Evolutionary conservation across 2,113 vertebrate species (phyloP), one percentile per base, ranked within the genome.

Genomic region (Crocuta crocuta): DNA sequence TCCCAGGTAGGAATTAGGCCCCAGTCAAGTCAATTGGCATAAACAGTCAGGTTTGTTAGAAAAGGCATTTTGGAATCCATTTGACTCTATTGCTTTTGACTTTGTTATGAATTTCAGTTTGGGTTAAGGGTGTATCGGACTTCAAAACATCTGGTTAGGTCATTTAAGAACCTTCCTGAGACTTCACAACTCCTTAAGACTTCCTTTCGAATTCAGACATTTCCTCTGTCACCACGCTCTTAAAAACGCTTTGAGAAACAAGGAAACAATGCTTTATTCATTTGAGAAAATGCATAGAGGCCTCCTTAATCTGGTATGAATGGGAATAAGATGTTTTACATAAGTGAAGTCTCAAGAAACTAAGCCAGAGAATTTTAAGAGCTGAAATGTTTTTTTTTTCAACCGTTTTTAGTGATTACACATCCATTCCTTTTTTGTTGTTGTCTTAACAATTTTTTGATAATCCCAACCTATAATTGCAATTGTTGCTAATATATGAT

Each of bases 61-160:
- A 90, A 89, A 73, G 74, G 35, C 79, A 78, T 65, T 85, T 93
- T 92, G 65, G 84, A 96, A 78, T 76, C 74, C 50, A 65, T 61
- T 94, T 55, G 66, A 92, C n/a, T 91, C 26, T 66, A 96, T 97
- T 95, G 87, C 95, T 90, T 96, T 96, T 97, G 97, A 98, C 97
- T 98, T 96, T 93, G 93, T 97, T 95, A 68, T 94, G 92, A 95
- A 96, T 96, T 98, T 96, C 63, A 93, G 83, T 92, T 98, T 88
- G 80, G 92, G 94, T 80, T 96, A 95, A 92, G 94, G 79, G 71
- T 89, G 19, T 98, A 95, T 97, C 96, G 81, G 91, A 95, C 97
- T 97, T 97, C 97, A 97, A 95, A 97, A 97, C 70, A 95, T 96
- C 97, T 97, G 95, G 87, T 94, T 91, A 87, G 94, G 98, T 96